Base-by-base conservation (phyloP, 2,797 vertebrate genomes). In the Rhinichthys osculus region DNA sequence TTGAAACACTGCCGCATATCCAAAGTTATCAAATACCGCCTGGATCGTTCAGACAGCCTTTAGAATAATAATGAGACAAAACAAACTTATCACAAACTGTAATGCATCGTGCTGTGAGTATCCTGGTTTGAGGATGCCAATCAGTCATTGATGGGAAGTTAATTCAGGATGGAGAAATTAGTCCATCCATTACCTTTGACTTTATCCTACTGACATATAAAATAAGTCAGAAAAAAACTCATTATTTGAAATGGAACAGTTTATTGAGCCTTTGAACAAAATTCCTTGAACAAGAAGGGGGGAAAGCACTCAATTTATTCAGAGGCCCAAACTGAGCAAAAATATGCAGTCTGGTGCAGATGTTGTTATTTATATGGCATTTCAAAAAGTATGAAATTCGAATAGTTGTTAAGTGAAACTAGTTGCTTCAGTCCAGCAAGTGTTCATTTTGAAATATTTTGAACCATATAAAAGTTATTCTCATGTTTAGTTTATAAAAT, bases 1-100 rank as follows among this genome's bases (percentile, higher is more conserved):
- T 78, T 70, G 64, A 69, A 78, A 69, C 50, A 70, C 57, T 44
- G 27, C 74, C 3, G 2, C 44, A 40, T 38, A 57, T 79, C 19
- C 38, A 50, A 19, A 69, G 40, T 71, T 85, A 69, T 72, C 74
- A 79, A 72, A 72, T 44, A 71, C 76, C 83, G 50, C 76, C 83
- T 85, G 83, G 76, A 79, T 71, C 52, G 23, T 71, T 72, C 38
- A 85, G 47, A 57, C 73, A 42, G 62, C 50, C 38, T 5, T 70
- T 59, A n/a, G 16, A 69, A 78, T 27, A 72, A 80, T 71, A 80
- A 80, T 71, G 66, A 85, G 77, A 64, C 67, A 47, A 79, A 85
- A 79, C 64, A 57, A 85, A 80, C 40, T 79, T 21, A 62, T 47
- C 52, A 50, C 40, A 72, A 66, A 85, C 35, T 33, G 23, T 38